Percentiles rank a stretch among this genome's conserved stretches.
Evolutionary conservation across 2,797 vertebrate genomes (phyloP).

Genomic region (Trichosurus vulpecula): DNA sequence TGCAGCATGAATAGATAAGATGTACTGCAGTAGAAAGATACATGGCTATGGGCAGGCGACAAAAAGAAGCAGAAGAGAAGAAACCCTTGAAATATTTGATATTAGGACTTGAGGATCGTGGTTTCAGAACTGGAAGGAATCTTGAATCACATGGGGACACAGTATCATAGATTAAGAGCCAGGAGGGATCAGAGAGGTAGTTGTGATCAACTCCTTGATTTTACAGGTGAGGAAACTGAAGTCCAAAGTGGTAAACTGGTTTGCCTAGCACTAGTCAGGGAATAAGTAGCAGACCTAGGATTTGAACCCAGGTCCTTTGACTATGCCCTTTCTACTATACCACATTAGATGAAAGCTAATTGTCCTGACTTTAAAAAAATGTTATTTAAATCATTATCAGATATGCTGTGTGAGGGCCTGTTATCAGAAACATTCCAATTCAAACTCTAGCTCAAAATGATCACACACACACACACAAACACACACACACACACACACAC

Average conservation of each 20-base stretch:
- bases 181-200: background rate
- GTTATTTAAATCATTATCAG: background rate
- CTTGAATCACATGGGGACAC: background rate
- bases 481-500: background rate
- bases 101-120: background rate
- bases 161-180: background rate
- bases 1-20: background rate
- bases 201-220: background rate
- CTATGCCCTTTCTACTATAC: background rate
- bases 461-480: background rate
- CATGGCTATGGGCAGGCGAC: background rate
- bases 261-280: background rate
- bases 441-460: constrained; percentile 14
- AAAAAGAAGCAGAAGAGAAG: background rate
- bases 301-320: background rate
- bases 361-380: background rate
- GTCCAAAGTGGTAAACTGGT: background rate
- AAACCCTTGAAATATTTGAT: background rate
- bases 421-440: constrained; percentile 13
- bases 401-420: background rate
- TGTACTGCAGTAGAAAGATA: background rate
- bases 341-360: constrained; percentile 6
- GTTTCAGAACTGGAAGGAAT: background rate
- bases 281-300: background rate
- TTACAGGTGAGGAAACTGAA: constrained; percentile 31